A percentile compares a stretch with the other conserved stretches of the same genome.
Evolutionary conservation across 2,797 vertebrate species (phyloP).

Genomic region (Schizopygopsis malacanthus): DNA sequence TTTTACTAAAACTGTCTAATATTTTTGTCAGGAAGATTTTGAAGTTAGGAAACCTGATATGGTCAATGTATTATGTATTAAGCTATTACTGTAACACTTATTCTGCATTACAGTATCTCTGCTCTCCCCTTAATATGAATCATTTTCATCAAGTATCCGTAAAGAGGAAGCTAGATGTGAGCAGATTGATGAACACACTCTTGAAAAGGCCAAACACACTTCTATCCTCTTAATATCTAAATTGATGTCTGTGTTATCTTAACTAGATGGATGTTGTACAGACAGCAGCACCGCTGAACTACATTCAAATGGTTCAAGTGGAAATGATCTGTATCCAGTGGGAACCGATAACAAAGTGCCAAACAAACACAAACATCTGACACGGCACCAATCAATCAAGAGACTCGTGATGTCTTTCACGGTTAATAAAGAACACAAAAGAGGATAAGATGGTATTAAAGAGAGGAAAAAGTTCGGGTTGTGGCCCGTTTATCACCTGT

Average conservation of each 20-base stretch:
- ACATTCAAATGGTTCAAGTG: conserved; percentile 4
- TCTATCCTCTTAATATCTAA: conserved; percentile 20
- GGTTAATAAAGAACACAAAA: conserved; percentile 4
- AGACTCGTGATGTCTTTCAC: conserved; percentile 2
- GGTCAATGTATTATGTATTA: neutral
- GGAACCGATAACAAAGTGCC: conserved; percentile 12
- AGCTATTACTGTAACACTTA: neutral
- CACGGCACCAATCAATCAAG: conserved; percentile 1
- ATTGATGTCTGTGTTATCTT: conserved; percentile 35
- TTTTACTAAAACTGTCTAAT: no score
- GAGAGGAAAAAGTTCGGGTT: neutral
- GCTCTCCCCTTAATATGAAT: neutral
- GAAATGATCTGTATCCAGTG: conserved; percentile 31
- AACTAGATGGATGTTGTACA: conserved; percentile 30
- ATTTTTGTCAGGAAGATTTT: neutral
- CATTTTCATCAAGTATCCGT: neutral
- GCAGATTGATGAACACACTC: conserved; percentile 7
- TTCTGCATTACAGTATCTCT: neutral
- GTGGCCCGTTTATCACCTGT: neutral
- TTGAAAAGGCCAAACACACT: conserved; percentile 5
- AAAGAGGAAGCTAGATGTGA: neutral
- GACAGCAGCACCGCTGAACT: conserved; percentile 5
- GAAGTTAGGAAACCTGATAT: neutral
- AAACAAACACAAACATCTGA: conserved; percentile 40
- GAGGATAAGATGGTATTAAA: neutral